Evolutionary conservation across 2,888 invertebrate genomes (phyloP), one percentile per base, ranked within the genome.

Genomic region (Tachina lurida): DNA sequence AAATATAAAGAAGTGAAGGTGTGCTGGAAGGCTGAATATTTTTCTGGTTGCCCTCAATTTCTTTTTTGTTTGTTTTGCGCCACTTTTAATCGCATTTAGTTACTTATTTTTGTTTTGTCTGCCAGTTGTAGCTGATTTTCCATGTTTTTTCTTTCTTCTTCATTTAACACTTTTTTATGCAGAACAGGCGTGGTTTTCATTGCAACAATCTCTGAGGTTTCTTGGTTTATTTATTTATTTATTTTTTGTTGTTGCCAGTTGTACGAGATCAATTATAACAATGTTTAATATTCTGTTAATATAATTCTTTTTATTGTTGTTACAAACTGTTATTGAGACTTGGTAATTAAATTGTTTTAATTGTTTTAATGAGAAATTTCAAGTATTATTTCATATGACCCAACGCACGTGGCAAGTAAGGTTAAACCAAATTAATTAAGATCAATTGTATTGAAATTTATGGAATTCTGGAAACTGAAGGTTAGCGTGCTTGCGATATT

Each of bases 161-260:
- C 15, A 43, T 77, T 71, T 39, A 70, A 22, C 49, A 70, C 79
- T 43, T 73, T 81, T 39, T 39, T 47, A 67, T 68, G 56, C 43
- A 54, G 8, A 71, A 13, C 70, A 76, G 79, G 75, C 79, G 79
- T 84, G 84, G 78, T 65, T 84, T 56, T 10, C 54, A 62, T 41
- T 76, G 39, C 19, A 75, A 13, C 31, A 7, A 5, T 31, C 7
- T 63, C 56, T 52, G 41, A 43, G 56, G n/a, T 56, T 76, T 70
- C 22, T 65, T 70, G 9, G 10, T 2, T n/a, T 54, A 49, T 39
- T n/a, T 43, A 31, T 62, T 67, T 22, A 43, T 49, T 1, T 7
- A 31, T 22, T 63, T 39, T 31, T 19, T 10, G 63, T 39, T 19
- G 7, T 41, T 56, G n/a, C 60, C 5, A 60, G 56, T 47, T 62